Evolutionary conservation across 2,888 invertebrate species (phyloP).

Genomic region (Entomobrya proxima): DNA sequence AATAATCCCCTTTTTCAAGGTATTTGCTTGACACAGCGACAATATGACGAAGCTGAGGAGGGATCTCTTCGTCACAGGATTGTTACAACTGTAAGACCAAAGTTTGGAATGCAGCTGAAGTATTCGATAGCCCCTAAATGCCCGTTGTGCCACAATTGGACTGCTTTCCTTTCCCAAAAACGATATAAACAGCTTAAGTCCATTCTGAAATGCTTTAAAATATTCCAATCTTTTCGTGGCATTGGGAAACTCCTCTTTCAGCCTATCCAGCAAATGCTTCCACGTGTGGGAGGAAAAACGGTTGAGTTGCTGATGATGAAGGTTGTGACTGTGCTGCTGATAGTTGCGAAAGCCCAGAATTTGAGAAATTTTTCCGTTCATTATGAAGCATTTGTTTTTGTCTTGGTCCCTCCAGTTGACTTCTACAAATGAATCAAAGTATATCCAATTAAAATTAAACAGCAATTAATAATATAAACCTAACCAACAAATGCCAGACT

Average conservation of each 20-base stretch:
- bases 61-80: conserved; percentile 64
- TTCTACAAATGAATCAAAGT: background rate
- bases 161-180: conserved; percentile 71
- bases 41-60: conserved; percentile 68
- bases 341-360: conserved; percentile 34
- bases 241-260: conserved; percentile 45
- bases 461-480: background rate
- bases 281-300: conserved; percentile 20
- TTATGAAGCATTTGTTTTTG: background rate
- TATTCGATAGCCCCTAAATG: conserved; percentile 67
- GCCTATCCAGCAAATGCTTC: conserved; percentile 32
- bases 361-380: conserved; percentile 46
- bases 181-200: conserved; percentile 63
- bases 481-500: too few species aligned
- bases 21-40: conserved; percentile 69
- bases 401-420: background rate
- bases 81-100: conserved; percentile 66
- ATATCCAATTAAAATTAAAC: background rate
- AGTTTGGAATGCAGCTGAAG: conserved; percentile 74
- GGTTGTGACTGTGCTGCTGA: conserved; percentile 20
- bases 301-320: conserved; percentile 12
- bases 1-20: conserved; percentile 28
- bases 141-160: conserved; percentile 73
- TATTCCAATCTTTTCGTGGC: conserved; percentile 16
- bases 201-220: conserved; percentile 50